phyloP scores from a whole-genome alignment of 2,888 invertebrate genomes.

The Tanypteryx hageni region DNA sequence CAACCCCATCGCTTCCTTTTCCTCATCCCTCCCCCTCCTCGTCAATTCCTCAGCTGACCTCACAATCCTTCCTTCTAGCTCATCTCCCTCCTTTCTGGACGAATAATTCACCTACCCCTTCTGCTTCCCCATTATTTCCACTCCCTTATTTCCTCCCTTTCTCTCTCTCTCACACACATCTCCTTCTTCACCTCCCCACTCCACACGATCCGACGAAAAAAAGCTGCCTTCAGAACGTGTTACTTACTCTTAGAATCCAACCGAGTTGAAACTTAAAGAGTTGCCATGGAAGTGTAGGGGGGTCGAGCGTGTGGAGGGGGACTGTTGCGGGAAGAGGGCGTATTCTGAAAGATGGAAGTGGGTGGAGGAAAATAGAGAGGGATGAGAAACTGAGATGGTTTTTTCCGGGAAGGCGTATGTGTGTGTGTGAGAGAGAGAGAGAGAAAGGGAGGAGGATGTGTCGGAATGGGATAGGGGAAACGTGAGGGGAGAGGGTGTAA shows the following conservation, averaged over 20 bases:
- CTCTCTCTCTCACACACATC: too few relatives aligned
- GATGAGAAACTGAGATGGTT: not conserved
- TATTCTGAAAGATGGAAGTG: not conserved
- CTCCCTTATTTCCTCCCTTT: too few relatives aligned
- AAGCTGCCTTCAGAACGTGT: not conserved
- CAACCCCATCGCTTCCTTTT: not conserved
- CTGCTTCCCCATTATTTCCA: too few relatives aligned
- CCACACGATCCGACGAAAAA: not conserved
- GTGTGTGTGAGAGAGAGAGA: too few relatives aligned
- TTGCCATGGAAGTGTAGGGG: not conserved
- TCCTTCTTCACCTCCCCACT: not conserved
- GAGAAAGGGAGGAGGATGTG: too few relatives aligned
- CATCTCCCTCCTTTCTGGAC: conserved; percentile 6
- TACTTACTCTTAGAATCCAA: not conserved
- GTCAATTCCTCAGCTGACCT: not conserved
- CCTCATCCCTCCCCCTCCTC: not conserved
- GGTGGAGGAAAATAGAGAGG: not conserved
- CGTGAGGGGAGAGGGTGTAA: conserved; percentile 11
- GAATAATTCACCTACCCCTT: not conserved
- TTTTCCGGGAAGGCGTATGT: not conserved
- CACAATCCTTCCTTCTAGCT: not conserved
- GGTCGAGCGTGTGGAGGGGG: not conserved
- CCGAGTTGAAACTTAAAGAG: not conserved
- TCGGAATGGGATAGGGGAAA: too few relatives aligned
- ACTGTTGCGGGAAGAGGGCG: not conserved